Percentiles rank a stretch among this genome's conserved stretches.
These are phyloP conservation scores for Neosalanx taihuensis DNA, from an alignment of 2,797 vertebrate species.

Conservation along the genomic window DNA sequence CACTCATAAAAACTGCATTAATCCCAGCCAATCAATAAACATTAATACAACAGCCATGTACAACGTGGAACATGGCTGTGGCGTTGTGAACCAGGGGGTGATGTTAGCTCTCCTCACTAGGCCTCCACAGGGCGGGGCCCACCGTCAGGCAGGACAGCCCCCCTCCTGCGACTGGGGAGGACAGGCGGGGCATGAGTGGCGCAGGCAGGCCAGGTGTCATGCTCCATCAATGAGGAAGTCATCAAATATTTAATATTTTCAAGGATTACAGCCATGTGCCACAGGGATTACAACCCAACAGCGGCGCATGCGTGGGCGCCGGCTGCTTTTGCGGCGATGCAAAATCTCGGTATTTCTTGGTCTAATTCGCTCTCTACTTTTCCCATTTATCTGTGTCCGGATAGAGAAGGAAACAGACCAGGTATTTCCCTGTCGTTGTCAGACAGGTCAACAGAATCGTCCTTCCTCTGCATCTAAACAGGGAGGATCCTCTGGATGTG, in stretches of 20 bases:
- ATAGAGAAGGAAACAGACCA: background rate
- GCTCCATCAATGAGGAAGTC: conserved; percentile 67
- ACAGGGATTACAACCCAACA: conserved; percentile 54
- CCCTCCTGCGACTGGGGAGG: conserved; percentile 33
- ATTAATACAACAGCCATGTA: background rate
- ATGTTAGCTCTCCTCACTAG: background rate
- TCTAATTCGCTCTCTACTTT: conserved; percentile 8
- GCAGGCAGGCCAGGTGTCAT: conserved; percentile 58
- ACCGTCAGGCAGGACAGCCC: conserved; percentile 37
- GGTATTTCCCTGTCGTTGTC: background rate
- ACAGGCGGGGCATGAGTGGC: conserved; percentile 15
- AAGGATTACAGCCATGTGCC: conserved; percentile 57
- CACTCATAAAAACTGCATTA: background rate
- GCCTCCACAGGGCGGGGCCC: conserved; percentile 29
- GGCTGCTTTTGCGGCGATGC: conserved; percentile 12
- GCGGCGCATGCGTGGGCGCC: conserved; percentile 14
- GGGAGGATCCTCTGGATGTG: background rate
- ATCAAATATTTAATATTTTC: conserved; percentile 72
- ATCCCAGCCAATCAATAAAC: background rate
- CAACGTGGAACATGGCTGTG: background rate
- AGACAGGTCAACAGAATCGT: background rate
- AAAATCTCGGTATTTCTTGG: conserved; percentile 7
- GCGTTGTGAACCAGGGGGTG: background rate
- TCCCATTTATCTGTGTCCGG: background rate
- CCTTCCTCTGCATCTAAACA: background rate